These are phyloP conservation scores for Danaus chrysippus DNA, from an alignment of 2,888 invertebrate genomes.

Conservation along the genomic window DNA sequence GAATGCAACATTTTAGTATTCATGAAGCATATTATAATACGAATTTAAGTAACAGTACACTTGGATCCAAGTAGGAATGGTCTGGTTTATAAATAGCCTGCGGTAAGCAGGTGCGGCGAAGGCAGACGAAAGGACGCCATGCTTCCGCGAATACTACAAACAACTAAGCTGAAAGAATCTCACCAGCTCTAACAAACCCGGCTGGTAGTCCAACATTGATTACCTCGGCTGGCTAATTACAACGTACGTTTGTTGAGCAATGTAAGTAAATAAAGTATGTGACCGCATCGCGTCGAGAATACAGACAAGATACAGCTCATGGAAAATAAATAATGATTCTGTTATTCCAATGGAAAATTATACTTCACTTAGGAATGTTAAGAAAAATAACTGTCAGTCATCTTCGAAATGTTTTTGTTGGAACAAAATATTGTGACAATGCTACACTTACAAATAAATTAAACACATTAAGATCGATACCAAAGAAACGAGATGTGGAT, in stretches of 20 bases:
- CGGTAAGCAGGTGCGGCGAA: constrained; percentile 61
- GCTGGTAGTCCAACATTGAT: constrained; percentile 31
- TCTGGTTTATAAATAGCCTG: constrained; percentile 73
- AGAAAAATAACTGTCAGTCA: neutral
- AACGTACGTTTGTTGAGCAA: constrained; percentile 30
- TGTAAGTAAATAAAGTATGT: constrained; percentile 29
- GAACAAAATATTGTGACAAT: too few relatives aligned
- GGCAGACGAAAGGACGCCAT: constrained; percentile 71
- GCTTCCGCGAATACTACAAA: constrained; percentile 63
- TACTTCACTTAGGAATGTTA: constrained; percentile 1
- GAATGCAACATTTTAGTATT: neutral
- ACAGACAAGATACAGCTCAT: constrained; percentile 20
- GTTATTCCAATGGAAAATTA: constrained; percentile 27
- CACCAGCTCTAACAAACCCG: constrained; percentile 31
- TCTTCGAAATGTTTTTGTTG: neutral
- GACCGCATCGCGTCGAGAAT: constrained; percentile 19
- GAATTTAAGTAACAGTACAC: constrained; percentile 32
- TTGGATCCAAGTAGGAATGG: constrained; percentile 60
- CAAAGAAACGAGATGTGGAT: constrained; percentile 24
- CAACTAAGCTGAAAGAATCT: constrained; percentile 29
- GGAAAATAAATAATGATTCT: constrained; percentile 23
- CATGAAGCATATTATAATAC: neutral
- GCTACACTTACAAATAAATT: neutral
- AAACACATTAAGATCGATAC: neutral
- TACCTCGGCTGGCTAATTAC: constrained; percentile 35